Evolutionary conservation across 2,888 invertebrate species (phyloP), one percentile per base, ranked within the genome.

Genomic region (Eupithecia vulgata): DNA sequence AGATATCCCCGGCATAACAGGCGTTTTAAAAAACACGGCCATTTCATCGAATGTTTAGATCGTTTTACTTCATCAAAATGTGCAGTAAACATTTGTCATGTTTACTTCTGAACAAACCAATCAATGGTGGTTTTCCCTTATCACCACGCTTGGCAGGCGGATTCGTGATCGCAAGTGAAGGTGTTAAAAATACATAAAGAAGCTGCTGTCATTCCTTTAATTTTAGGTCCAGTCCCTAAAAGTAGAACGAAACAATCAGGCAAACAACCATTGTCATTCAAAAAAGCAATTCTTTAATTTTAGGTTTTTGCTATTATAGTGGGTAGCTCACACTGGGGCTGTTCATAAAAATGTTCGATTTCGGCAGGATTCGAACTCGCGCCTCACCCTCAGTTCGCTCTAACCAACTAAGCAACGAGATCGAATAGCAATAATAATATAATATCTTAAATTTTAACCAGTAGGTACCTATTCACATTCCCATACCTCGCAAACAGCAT

Each of bases 401-500:
- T n/a, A n/a, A n/a, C n/a, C n/a, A n/a, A n/a, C n/a, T n/a, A n/a
- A n/a, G n/a, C n/a, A n/a, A n/a, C n/a, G n/a, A n/a, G n/a, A n/a
- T n/a, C n/a, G n/a, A n/a, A n/a, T n/a, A n/a, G n/a, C n/a, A n/a
- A n/a, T n/a, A n/a, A n/a, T n/a, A n/a, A n/a, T n/a, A n/a, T n/a
- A n/a, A n/a, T n/a, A n/a, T n/a, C n/a, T n/a, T 52, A 1, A 52
- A 52, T 52, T 52, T 52, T 10, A 21, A 21, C 52, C 7, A 48
- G 48, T 48, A n/a, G n/a, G n/a, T n/a, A n/a, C n/a, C n/a, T n/a
- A 52, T 21, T 52, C 10, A n/a, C n/a, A 52, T 52, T 52, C 52
- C 69, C 78, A 78, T 81, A 30, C 15, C 25, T 25, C 65, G 37
- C 81, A 81, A 76, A 84, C 83, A 78, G 79, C 75, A 85, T 87